These are phyloP conservation scores for Erebia aethiops DNA, from an alignment of 2,888 invertebrate species.

Conservation along the genomic window DNA sequence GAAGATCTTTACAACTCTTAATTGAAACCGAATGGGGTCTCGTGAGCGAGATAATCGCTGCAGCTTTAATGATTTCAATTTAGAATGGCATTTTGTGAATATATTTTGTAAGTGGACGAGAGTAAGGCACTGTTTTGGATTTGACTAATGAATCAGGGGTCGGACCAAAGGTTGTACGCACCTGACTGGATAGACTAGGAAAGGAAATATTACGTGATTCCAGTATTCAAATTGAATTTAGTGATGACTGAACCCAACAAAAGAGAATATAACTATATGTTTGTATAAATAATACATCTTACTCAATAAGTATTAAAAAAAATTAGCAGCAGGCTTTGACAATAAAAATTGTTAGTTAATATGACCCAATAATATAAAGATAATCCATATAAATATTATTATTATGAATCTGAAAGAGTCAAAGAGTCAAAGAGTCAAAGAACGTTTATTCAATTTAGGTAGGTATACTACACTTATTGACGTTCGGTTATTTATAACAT, in stretches of 20 bases:
- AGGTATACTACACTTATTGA: too few relatives aligned
- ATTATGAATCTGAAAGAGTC: too few relatives aligned
- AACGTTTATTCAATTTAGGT: too few relatives aligned
- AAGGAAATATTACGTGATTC: constrained; percentile 7
- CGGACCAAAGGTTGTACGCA: constrained; percentile 41
- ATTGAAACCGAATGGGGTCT: constrained; percentile 71
- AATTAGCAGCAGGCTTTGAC: too few relatives aligned
- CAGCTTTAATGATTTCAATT: constrained; percentile 78
- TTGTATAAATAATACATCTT: background rate
- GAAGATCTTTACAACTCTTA: constrained; percentile 77
- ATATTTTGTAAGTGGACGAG: constrained; percentile 60
- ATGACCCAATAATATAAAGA: too few relatives aligned
- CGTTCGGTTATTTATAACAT: too few relatives aligned
- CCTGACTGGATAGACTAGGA: constrained; percentile 28
- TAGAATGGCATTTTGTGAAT: constrained; percentile 74
- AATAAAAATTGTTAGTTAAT: too few relatives aligned
- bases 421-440: too few relatives aligned
- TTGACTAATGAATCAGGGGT: constrained; percentile 62
- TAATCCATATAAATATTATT: too few relatives aligned
- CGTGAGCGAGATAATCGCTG: constrained; percentile 81
- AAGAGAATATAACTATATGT: background rate
- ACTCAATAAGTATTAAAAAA: too few relatives aligned
- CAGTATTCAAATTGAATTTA: background rate
- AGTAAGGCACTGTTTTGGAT: constrained; percentile 56
- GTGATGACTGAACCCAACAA: background rate